phyloP scores from a whole-genome alignment of 2,888 invertebrate species.

The Conchocele bisecta region DNA sequence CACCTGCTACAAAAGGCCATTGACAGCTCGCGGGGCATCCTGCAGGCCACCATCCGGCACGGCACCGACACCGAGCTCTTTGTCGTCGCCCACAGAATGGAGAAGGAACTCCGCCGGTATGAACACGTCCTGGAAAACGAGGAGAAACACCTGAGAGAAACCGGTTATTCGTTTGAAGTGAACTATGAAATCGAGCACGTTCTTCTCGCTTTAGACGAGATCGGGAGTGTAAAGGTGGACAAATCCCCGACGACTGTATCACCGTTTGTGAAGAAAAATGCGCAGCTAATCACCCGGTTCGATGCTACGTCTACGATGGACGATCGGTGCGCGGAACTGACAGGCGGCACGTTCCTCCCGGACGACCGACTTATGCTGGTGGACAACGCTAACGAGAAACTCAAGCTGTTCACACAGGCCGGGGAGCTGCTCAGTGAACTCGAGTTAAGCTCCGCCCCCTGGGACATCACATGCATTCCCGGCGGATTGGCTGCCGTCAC shows the following conservation, averaged over 20 bases:
- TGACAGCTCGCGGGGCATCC: constrained; percentile 46
- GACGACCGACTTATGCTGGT: constrained; percentile 52
- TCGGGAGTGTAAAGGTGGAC: constrained; percentile 44
- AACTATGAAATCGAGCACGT: constrained; percentile 61
- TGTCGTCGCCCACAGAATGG: constrained; percentile 57
- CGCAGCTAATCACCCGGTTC: constrained; percentile 28
- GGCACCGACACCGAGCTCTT: constrained; percentile 58
- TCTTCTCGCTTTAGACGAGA: constrained; percentile 51
- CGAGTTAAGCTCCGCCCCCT: constrained; percentile 52
- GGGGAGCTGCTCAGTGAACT: constrained; percentile 52
- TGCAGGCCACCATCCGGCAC: constrained; percentile 48
- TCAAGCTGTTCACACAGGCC: constrained; percentile 54
- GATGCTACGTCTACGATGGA: constrained; percentile 57
- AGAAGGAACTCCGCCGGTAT: constrained; percentile 54
- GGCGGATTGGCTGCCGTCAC: constrained; percentile 58
- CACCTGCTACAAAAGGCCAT: constrained; percentile 54
- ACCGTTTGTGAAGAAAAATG: constrained; percentile 54
- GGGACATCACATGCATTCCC: constrained; percentile 55
- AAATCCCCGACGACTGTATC: constrained; percentile 44
- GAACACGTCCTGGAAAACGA: constrained; percentile 54
- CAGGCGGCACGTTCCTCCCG: constrained; percentile 55
- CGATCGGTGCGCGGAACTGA: constrained; percentile 53
- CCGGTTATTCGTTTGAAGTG: constrained; percentile 47
- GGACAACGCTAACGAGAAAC: constrained; percentile 53
- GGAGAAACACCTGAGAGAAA: constrained; percentile 34